These are phyloP conservation scores for Galemys pyrenaicus DNA, from an alignment of 2,113 vertebrate species.

Conservation along the genomic window DNA sequence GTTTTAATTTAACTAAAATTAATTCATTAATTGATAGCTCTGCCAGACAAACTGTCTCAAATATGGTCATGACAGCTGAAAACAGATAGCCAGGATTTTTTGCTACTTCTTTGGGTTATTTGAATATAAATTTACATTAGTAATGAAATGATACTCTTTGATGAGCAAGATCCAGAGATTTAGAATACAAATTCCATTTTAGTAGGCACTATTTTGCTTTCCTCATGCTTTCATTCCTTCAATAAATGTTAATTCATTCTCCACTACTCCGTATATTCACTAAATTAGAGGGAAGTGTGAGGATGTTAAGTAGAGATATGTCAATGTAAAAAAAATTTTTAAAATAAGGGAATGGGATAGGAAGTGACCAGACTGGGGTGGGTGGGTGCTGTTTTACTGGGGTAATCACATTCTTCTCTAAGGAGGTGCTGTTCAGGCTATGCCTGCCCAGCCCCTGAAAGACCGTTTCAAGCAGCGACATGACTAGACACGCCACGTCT, in stretches of 20 bases:
- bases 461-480: background rate
- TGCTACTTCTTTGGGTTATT: background rate
- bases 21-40: background rate
- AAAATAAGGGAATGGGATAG: background rate
- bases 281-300: background rate
- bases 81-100: background rate
- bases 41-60: background rate
- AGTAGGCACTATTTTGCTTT: background rate
- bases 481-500: background rate
- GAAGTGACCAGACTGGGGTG: background rate
- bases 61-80: background rate
- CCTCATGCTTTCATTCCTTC: background rate
- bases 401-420: background rate
- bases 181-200: background rate
- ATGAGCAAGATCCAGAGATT: background rate
- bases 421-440: background rate
- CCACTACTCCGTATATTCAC: background rate
- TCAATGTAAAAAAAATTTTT: background rate
- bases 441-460: background rate
- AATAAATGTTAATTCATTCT: background rate
- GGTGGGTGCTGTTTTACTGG: background rate
- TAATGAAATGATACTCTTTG: constrained; percentile 4
- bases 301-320: background rate
- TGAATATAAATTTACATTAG: background rate
- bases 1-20: background rate